A percentile compares a stretch with the other conserved stretches of the same genome.
phyloP scores from a whole-genome alignment of 2,888 invertebrate genomes.

The Drosophila setosimentum region DNA sequence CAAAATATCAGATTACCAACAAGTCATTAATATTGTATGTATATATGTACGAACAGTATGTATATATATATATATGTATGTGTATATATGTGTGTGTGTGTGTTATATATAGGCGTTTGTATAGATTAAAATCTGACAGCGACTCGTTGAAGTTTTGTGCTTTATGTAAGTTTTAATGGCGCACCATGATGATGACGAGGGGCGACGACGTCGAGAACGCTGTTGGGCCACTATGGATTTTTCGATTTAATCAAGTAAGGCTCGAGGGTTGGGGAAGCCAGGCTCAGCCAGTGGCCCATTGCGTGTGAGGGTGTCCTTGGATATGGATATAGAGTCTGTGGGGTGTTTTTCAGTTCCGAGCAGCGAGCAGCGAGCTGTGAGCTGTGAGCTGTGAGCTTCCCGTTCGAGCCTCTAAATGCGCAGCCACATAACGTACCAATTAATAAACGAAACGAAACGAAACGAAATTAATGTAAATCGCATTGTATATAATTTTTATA shows the following conservation, averaged over 20 bases:
- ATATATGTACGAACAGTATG: neutral
- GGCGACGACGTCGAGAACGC: neutral
- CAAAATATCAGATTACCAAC: constrained; percentile 3
- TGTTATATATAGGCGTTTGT: constrained; percentile 25
- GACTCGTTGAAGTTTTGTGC: constrained; percentile 53
- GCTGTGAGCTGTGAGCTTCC: neutral
- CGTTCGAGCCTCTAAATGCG: constrained; percentile 35
- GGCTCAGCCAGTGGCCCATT: constrained; percentile 15
- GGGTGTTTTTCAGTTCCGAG: neutral
- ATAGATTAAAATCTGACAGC: constrained; percentile 61
- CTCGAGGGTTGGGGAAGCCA: neutral
- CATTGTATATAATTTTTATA: constrained; percentile 72
- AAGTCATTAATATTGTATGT: constrained; percentile 7
- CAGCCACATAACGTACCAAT: constrained; percentile 70
- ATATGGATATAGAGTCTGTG: neutral
- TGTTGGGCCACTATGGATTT: constrained; percentile 45
- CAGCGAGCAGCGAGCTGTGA: neutral
- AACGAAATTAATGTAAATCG: constrained; percentile 74
- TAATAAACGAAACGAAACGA: constrained; percentile 60
- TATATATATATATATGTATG: neutral
- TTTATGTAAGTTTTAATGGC: constrained; percentile 66
- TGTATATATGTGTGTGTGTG: neutral
- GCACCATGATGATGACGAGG: constrained; percentile 39
- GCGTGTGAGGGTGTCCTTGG: constrained; percentile 55
- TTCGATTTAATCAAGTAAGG: constrained; percentile 59